Percentiles rank a stretch among this genome's conserved stretches.
Conservation (phyloP, 2,797 vertebrate genomes). For the Lophura swinhoii region DNA sequence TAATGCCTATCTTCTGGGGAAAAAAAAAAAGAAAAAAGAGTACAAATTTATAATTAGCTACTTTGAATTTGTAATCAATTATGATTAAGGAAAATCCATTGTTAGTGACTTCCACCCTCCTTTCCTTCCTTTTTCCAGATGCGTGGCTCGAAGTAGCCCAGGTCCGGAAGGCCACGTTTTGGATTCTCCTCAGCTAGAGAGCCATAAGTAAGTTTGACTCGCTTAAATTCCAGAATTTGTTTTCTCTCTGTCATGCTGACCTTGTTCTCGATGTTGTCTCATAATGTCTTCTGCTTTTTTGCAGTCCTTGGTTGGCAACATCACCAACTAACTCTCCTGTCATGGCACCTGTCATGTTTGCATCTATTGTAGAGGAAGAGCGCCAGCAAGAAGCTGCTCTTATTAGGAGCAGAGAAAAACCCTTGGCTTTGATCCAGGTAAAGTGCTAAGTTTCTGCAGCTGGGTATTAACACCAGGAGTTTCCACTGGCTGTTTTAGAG, state of each 20-base stretch:
- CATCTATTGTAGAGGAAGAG: constrained; percentile 95
- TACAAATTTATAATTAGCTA: neutral
- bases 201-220: constrained; percentile 74
- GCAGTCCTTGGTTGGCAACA: constrained; percentile 91
- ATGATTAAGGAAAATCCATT: neutral
- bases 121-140: constrained; percentile 49
- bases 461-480: neutral
- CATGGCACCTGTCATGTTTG: constrained; percentile 86
- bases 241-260: neutral
- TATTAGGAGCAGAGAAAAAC: constrained; percentile 94
- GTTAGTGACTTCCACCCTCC: neutral
- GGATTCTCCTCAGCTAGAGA: constrained; percentile 69
- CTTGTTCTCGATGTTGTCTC: neutral
- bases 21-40: neutral
- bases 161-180: constrained; percentile 60
- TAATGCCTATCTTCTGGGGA: neutral
- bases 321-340: constrained; percentile 77
- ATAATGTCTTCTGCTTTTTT: neutral
- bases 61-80: neutral
- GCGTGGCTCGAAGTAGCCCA: constrained; percentile 2
- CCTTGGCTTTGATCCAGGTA: constrained; percentile 97
- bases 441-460: neutral
- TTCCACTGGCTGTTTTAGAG: neutral
- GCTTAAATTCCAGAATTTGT: neutral
- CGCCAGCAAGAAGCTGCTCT: constrained; percentile 95